Conservation (phyloP, 1,140 invertebrate species). For the Drosophila obscura region DNA sequence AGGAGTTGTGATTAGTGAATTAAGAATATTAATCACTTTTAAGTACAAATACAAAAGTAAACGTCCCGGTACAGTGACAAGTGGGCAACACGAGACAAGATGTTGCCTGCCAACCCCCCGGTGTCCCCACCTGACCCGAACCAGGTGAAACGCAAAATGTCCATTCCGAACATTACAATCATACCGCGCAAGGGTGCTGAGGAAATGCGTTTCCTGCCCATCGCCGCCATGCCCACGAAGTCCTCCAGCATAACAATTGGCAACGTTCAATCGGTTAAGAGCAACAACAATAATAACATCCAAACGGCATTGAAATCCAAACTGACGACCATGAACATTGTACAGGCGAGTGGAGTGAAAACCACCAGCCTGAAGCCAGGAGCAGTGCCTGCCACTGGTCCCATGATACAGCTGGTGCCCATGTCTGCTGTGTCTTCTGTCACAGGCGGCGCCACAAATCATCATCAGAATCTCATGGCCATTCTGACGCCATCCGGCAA, state of each 20-base stretch:
- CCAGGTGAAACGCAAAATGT: too few species aligned
- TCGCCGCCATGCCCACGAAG: slow-evolving; percentile 55
- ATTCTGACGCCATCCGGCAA: slow-evolving; percentile 47
- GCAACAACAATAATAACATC: slow-evolving; percentile 29
- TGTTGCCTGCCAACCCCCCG: slow-evolving; percentile 39
- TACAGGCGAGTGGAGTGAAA: slow-evolving; percentile 14
- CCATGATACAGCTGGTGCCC: slow-evolving; percentile 55
- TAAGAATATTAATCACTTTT: too few species aligned
- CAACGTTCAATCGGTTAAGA: slow-evolving; percentile 23
- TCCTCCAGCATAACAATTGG: slow-evolving; percentile 56
- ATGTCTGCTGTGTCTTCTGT: slow-evolving; percentile 13
- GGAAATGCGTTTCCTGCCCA: slow-evolving; percentile 60
- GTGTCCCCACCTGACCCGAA: too few species aligned
- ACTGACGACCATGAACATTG: slow-evolving; percentile 44
- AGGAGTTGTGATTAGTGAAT: slow-evolving; percentile 23
- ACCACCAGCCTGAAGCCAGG: neutral
- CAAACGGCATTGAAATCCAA: slow-evolving; percentile 47
- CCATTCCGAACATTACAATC: too few species aligned
- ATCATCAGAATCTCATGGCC: slow-evolving; percentile 36
- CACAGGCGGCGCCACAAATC: slow-evolving; percentile 24
- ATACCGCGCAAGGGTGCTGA: slow-evolving; percentile 19
- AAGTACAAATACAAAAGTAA: too few species aligned
- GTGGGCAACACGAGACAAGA: slow-evolving; percentile 12
- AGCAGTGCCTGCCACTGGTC: neutral
- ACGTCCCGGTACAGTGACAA: neutral